Base-by-base conservation (phyloP, 2,113 vertebrate genomes). In the Menidia beryllina region DNA sequence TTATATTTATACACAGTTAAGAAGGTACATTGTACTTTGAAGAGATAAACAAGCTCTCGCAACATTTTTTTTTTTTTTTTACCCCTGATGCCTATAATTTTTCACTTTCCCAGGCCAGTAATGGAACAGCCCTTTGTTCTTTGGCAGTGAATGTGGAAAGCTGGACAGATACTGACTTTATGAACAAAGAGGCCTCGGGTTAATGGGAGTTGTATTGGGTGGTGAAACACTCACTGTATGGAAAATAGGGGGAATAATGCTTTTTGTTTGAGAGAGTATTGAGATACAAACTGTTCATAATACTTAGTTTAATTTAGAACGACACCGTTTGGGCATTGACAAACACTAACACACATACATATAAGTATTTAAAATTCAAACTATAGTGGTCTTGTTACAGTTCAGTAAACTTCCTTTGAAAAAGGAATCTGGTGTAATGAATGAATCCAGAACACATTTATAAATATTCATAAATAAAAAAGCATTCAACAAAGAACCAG, bases 71-170 rank as follows among this genome's bases (percentile, higher is more conserved):
- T 17, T 17, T 4, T 54, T 38, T 73, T 84, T 67, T 75, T 76
- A 75, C 67, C 69, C 38, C 77, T 75, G 59, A 76, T 88, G 75
- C 77, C 68, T 36, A 78, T 85, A 85, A 83, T 75, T 75, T 81
- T 81, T 85, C 75, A 81, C 65, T 91, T 92, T 92, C 88, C 88
- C 89, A 91, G 63, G 78, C 74, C 60, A 36, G 84, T 81, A 81
- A 81, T 91, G 91, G 90, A 88, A 93, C 89, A 86, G 69, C 71
- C n/a, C 83, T 87, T 92, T 92, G 84, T 91, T 88, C 61, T 90
- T 69, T 84, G 91, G 91, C 89, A 91, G 69, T 83, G 60, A 81
- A 87, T 71, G 72, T 86, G 91, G 91, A 93, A 92, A 93, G 75
- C 79, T 88, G 84, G 89, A 91, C 79, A 86, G 69, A 87, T 80